Base-by-base conservation (phyloP, 2,113 vertebrate species). In the Macquaria ambigua region DNA sequence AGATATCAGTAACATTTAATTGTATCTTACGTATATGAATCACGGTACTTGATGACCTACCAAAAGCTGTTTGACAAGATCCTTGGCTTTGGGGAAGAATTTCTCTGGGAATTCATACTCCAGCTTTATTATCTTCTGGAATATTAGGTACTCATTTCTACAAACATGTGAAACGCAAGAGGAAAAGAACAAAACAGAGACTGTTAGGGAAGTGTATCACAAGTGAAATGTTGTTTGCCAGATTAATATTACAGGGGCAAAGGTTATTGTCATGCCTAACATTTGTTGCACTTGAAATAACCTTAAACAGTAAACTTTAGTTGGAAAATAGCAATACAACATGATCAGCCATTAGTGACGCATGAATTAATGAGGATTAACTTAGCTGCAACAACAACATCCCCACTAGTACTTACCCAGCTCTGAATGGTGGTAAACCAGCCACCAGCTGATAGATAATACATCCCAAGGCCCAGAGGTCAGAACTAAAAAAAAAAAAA, bases 81-180 rank as follows among this genome's bases (percentile, higher is more conserved):
- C 98, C 96, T 98, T 98, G 82, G 98, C 98, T 94, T 99, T 99
- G 87, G 98, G 98, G 88, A 99, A 99, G 94, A 99, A 99, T 95
- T 99, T 99, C 93, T 99, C 98, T 84, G 98, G 98, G 82, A 99
- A 99, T 90, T 99, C 98, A 90, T 99, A 99, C 87, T 99, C 98
- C 96, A 99, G 94, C 82, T 99, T 99, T 96, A 99, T 99, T 95
- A 99, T 99, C 96, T 99, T 99, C 96, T 99, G 98, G 95, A 99
- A 99, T 97, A 99, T 99, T 93, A 99, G 97, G 95, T 99, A 99
- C 46, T 99, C 98, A 71, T 99, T 99, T 95, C 98, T 99, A 81
- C 89, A 92, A 31, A 87, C 86, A 48, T 85, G 82, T 43, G 8
- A 58, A 71, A 78, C 10, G 58, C 18, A 69, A 37, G 28, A 79